Base-by-base conservation (phyloP, 2,888 invertebrate species). In the Cotesia congregata region DNA sequence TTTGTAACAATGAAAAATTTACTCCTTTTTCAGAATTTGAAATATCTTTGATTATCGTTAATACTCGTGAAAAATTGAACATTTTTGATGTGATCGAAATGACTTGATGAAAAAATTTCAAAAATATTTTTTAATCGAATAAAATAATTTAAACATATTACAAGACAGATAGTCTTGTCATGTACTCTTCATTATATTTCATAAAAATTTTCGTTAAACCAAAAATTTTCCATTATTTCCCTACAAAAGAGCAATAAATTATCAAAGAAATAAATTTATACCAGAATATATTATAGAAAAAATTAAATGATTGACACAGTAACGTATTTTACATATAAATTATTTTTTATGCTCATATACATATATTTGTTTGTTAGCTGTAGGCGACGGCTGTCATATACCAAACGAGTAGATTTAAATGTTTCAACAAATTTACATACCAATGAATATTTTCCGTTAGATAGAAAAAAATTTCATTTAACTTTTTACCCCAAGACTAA, bases 351-450 rank as follows among this genome's bases (percentile, higher is more conserved):
- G 62, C 5, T 60, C 60, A n/a, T 62, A 50, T 50, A 50, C 50
- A 50, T 50, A 50, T 7, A 4, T 50, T 50, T 50, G 7, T 72
- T 64, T 39, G 30, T 65, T 39, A 15, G 38, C 73, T 67, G 50
- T 59, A 67, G 60, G 73, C 73, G 73, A 74, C 73, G 67, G 73
- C 67, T 67, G 73, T 74, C 73, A 74, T 20, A 17, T n/a, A 70
- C 38, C 30, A 64, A 72, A 67, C 60, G 59, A 67, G 73, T 74
- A 60, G 67, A 74, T 67, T 39, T 59, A 67, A 74, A 74, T 38
- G 50, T 74, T 74, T 59, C 12, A 50, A 50, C 50, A 50, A 50
- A 50, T 50, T 50, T 74, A 50, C 60, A 50, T 65, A 39, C 60
- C 39, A 67, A 67, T 67, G 73, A 74, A 59, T 59, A 67, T 67